These are phyloP conservation scores for rabbit (Oryctolagus cuniculus) DNA, from an alignment of 2,113 vertebrate genomes.

Conservation along the genomic window DNA sequence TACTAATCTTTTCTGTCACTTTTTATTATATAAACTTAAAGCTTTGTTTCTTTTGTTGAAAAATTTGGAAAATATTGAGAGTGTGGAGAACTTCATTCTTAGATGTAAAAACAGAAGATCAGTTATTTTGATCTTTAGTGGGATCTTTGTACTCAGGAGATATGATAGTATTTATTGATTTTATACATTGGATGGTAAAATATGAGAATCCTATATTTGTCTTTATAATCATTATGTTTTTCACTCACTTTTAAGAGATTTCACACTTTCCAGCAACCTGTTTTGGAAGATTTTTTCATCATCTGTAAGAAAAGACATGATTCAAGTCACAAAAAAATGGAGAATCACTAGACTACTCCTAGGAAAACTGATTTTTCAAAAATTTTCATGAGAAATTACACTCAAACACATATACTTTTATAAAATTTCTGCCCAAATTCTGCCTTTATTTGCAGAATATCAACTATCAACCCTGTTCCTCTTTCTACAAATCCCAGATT, in stretches of 20 bases:
- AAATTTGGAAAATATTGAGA: slow-evolving; percentile 9
- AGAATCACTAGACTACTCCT: background rate
- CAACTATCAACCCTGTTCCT: background rate
- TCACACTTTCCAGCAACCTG: slow-evolving; percentile 17
- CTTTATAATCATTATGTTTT: background rate
- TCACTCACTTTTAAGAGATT: slow-evolving; percentile 48
- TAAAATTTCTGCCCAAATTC: background rate
- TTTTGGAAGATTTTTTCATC: slow-evolving; percentile 49
- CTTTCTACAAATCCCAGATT: background rate
- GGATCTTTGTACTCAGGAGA: background rate
- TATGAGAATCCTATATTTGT: background rate
- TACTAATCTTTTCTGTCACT: background rate
- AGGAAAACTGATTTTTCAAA: background rate
- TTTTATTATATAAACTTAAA: background rate
- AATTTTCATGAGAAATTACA: background rate
- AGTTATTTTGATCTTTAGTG: background rate
- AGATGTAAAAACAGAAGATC: background rate
- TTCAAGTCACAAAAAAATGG: background rate
- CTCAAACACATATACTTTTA: no score
- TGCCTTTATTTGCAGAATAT: background rate
- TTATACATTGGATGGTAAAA: background rate
- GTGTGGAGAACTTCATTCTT: background rate
- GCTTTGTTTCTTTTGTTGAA: slow-evolving; percentile 32
- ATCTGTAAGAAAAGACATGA: slow-evolving; percentile 30
- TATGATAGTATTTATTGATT: background rate